These are phyloP conservation scores for Ceratothoa steindachneri DNA, from an alignment of 2,888 invertebrate genomes.

Conservation along the genomic window DNA sequence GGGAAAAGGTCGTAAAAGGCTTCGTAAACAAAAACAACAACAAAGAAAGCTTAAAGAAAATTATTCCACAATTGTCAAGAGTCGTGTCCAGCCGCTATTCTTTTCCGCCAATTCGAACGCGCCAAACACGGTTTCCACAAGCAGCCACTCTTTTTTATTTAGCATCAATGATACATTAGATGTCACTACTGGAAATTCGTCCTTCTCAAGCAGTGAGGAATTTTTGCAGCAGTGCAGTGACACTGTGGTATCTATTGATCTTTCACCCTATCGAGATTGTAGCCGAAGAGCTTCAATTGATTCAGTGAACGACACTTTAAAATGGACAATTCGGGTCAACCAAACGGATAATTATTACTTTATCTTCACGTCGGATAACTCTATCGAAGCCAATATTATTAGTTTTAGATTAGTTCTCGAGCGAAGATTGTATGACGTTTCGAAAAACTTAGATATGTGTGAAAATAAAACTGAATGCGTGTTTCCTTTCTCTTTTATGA, in stretches of 20 bases:
- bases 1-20: not conserved
- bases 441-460: slow-evolving; percentile 67
- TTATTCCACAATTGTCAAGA: not conserved
- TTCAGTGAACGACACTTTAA: not conserved
- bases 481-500: slow-evolving; percentile 67
- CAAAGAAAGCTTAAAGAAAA: not conserved
- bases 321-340: slow-evolving; percentile 58
- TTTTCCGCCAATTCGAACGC: not conserved
- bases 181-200: slow-evolving; percentile 42
- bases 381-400: slow-evolving; percentile 71
- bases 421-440: slow-evolving; percentile 75
- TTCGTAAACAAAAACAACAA: not conserved
- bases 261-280: slow-evolving; percentile 27
- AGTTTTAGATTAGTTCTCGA: slow-evolving; percentile 79
- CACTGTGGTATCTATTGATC: slow-evolving; percentile 30
- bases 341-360: slow-evolving; percentile 82
- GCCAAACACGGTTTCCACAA: no score
- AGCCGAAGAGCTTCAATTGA: not conserved
- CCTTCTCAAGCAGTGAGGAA: slow-evolving; percentile 42
- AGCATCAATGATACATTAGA: slow-evolving; percentile 43
- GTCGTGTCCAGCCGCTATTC: not conserved
- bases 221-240: slow-evolving; percentile 37
- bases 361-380: slow-evolving; percentile 83
- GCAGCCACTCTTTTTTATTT: not conserved
- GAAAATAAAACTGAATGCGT: slow-evolving; percentile 72